Evolutionary conservation across 2,113 vertebrate genomes (phyloP).

Genomic region (Chauna torquata): DNA sequence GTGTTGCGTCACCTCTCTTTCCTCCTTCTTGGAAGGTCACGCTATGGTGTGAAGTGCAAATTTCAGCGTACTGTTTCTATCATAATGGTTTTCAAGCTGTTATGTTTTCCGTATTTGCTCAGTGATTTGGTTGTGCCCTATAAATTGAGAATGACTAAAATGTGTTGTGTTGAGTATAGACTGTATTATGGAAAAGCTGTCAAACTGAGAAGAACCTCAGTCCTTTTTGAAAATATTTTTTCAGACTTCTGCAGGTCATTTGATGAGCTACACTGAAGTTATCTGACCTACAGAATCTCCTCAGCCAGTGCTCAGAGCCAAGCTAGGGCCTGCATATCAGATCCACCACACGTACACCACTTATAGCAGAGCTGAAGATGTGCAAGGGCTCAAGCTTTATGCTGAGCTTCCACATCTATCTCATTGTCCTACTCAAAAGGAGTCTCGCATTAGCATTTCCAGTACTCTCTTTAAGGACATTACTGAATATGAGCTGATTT

Average conservation of each 20-base stretch:
- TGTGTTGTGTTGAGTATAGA: background rate
- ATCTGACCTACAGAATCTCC: background rate
- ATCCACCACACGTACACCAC: accelerated
- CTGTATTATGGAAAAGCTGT: background rate
- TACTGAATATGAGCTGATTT: background rate
- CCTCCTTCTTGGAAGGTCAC: background rate
- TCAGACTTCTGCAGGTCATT: background rate
- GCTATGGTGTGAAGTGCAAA: background rate
- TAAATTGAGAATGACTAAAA: background rate
- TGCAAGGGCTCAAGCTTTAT: background rate
- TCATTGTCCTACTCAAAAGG: background rate
- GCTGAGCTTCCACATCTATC: background rate
- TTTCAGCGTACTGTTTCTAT: background rate
- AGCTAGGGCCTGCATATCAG: background rate
- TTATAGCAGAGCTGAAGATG: background rate
- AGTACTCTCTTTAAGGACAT: background rate
- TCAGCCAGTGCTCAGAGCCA: background rate
- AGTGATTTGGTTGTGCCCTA: background rate
- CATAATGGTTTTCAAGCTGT: background rate
- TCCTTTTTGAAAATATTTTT: background rate
- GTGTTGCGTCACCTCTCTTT: background rate
- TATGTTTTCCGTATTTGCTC: background rate
- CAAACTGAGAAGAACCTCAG: background rate
- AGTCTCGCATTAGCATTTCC: background rate
- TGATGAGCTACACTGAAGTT: background rate